These are phyloP conservation scores for Seriola rivoliana DNA, from an alignment of 2,113 vertebrate species.

Conservation along the genomic window DNA sequence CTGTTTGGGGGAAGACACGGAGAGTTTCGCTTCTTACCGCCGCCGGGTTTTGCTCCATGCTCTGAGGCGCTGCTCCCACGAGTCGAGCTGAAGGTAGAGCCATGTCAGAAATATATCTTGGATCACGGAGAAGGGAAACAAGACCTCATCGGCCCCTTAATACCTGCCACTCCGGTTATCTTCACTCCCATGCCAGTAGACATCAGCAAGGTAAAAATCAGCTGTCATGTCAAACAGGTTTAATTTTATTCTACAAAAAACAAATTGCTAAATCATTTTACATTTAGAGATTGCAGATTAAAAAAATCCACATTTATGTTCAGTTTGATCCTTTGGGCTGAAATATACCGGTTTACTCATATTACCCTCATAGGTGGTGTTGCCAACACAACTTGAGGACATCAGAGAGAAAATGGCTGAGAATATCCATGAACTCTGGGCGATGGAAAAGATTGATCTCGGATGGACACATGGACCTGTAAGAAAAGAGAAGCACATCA, in stretches of 20 bases:
- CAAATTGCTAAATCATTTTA: rapidly evolving
- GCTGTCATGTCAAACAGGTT: not conserved
- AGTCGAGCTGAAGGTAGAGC: constrained; percentile 90
- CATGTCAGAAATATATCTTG: constrained; percentile 89
- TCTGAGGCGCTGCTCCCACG: constrained; percentile 92
- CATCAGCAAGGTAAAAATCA: constrained; percentile 88
- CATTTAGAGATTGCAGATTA: not conserved
- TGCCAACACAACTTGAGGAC: constrained; percentile 92
- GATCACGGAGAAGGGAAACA: constrained; percentile 81
- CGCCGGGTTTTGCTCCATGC: constrained; percentile 92
- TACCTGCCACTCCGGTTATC: constrained; percentile 87
- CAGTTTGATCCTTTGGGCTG: not conserved
- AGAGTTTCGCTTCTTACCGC: constrained; percentile 95
- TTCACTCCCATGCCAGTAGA: constrained; percentile 92
- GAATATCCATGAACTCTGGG: constrained; percentile 96
- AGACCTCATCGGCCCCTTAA: constrained; percentile 89
- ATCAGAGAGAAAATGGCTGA: constrained; percentile 94
- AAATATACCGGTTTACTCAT: not conserved
- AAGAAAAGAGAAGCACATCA: constrained; percentile 51
- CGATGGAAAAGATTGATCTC: constrained; percentile 93
- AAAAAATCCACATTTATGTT: not conserved
- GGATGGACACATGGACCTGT: constrained; percentile 94
- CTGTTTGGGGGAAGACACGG: constrained; percentile 93
- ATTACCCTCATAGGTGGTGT: constrained; percentile 82
- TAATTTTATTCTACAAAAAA: not conserved